A percentile compares a stretch with the other conserved stretches of the same genome.
These are phyloP conservation scores for Drosophila austrosaltans DNA, from an alignment of 2,888 invertebrate genomes.

Conservation along the genomic window DNA sequence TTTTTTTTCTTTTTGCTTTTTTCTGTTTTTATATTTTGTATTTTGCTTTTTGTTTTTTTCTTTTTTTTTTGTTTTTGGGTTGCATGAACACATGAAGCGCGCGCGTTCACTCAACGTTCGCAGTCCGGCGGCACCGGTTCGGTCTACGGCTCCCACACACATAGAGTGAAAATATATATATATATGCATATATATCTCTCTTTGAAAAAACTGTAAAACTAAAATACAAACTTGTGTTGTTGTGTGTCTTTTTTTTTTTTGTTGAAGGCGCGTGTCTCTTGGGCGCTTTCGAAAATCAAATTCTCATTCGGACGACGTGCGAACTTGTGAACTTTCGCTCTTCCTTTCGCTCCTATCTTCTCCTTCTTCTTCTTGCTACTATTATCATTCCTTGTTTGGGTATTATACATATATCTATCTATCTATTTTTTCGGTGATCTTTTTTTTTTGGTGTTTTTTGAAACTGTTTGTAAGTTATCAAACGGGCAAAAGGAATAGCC, in stretches of 20 bases:
- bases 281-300: slow-evolving; percentile 60
- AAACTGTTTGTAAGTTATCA: not conserved
- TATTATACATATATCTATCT: not conserved
- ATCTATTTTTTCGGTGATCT: not conserved
- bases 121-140: slow-evolving; percentile 83
- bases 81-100: slow-evolving; percentile 72
- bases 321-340: slow-evolving; percentile 76
- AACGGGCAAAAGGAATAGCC: slow-evolving; percentile 10
- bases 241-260: not conserved
- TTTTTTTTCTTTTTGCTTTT: slow-evolving; percentile 26
- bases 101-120: slow-evolving; percentile 83
- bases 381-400: not conserved
- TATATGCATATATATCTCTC: too few species aligned
- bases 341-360: slow-evolving; percentile 6
- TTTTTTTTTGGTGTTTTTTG: not conserved
- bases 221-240: not conserved
- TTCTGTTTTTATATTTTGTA: slow-evolving; percentile 22
- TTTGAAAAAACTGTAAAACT: not conserved
- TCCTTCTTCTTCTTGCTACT: slow-evolving; percentile 8
- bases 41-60: slow-evolving; percentile 33
- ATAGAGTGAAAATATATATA: slow-evolving; percentile 2
- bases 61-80: slow-evolving; percentile 52
- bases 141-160: slow-evolving; percentile 69
- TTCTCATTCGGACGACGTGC: slow-evolving; percentile 55
- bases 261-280: slow-evolving; percentile 66